Evolutionary conservation across 1,140 invertebrate species (phyloP), one percentile per base, ranked within the genome.

Genomic region (Platyura marginata): DNA sequence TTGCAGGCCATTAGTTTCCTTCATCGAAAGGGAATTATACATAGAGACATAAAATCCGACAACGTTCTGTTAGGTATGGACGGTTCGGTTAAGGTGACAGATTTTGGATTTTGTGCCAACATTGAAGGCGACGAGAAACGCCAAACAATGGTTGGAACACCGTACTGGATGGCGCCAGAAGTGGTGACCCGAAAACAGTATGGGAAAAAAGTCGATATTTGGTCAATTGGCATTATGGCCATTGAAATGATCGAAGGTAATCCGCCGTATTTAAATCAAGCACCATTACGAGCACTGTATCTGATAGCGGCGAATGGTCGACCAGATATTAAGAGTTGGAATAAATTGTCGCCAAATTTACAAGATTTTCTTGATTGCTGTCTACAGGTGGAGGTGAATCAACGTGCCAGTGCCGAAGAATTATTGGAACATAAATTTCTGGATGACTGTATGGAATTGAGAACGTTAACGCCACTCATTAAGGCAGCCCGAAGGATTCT

Each of bases 191-290:
- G 81, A 40, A 82, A 85, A 50, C 79, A 82, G 42, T 87, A 85
- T 49, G 82, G 82, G 4, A 84, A 83, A 46, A 94, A 93, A 61
- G 89, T 97, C 1, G 92, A 97, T 59, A 88, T 95, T 22, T 97
- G 92, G 92, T 88, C 83, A 0, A 64, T 92, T 21, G 93, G 93
- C 13, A 97, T 98, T 38, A 95, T 98, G 92, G 89, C 88, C 23
- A 61, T 61, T 16, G 94, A 98, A 66, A 98, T 98, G 93, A 87
- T 97, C 32, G 90, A 96, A 56, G 93, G 93, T 1, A 89, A 97
- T 60, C 94, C 94, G 8, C 91, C 91, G 1, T 95, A 95, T 63
- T 70, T 95, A 50, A 88, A 90, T 60, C 92, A 98, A 66, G 84
- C 89, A 15, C 92, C 91, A 6, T 61, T 98, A 8, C 74, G 90